Base-by-base conservation (phyloP, 2,113 vertebrate genomes). In the Solea senegalensis region DNA sequence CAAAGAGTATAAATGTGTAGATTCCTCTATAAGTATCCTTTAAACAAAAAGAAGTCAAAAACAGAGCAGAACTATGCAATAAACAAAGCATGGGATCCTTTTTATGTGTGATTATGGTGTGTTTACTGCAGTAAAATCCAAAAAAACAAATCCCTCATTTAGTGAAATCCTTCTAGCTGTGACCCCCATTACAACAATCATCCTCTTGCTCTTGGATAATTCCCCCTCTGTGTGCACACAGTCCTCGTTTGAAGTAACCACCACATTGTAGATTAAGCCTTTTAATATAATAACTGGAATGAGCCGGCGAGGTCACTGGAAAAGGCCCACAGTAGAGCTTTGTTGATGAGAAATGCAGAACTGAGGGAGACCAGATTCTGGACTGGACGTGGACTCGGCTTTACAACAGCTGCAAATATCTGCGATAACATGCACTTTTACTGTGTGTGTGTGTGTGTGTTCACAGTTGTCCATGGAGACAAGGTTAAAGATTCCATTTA, bases 111-210 rank as follows among this genome's bases (percentile, higher is more conserved):
- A 34, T 34, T 34, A 34, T 34, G 34, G 34, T 34, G 34, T 52
- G 51, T 66, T 67, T 54, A 67, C n/a, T 8, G 5, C 10, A 41
- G 21, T 48, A 49, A 78, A 71, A 41, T 69, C 53, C 26, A 28
- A 21, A 21, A 21, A 21, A 40, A 52, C 28, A 54, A 69, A 39
- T 62, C 21, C 44, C 39, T 62, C 43, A 60, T 59, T 58, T 41
- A n/a, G 39, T 34, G 26, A 76, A 65, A 67, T 52, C 40, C 65
- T 40, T 79, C 74, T 21, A 69, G 44, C 58, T 13, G 54, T 45
- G 74, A 86, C 34, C 80, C 80, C 67, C 74, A 75, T 85, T 70
- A 61, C 63, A 82, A 79, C 82, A 75, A 68, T 53, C 45, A 55
- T 67, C 69, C 50, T 48, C 51, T 55, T 27, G 21, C 57, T 67